A percentile compares a stretch with the other conserved stretches of the same genome.
Conservation (phyloP, 2,888 invertebrate species). For the Drosophila birchii region DNA sequence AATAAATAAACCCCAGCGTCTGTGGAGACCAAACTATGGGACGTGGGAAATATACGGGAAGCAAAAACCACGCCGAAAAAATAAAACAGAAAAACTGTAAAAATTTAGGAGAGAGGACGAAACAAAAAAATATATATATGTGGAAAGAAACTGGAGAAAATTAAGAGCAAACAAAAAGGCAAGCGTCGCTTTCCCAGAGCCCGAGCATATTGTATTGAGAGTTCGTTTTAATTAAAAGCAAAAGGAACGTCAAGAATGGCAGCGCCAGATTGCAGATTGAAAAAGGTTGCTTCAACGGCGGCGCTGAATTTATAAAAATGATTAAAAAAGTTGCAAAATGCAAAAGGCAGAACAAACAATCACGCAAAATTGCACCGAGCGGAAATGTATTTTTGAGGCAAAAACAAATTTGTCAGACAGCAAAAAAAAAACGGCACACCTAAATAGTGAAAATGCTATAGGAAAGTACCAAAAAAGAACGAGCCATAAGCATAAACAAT, state of each 20-base stretch:
- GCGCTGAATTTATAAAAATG: slow-evolving; percentile 73
- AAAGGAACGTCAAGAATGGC: slow-evolving; percentile 52
- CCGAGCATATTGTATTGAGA: slow-evolving; percentile 77
- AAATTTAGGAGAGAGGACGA: not conserved
- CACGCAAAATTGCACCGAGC: slow-evolving; percentile 59
- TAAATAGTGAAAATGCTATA: slow-evolving; percentile 7
- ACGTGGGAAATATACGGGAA: slow-evolving; percentile 67
- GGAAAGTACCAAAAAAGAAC: slow-evolving; percentile 14
- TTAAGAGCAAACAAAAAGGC: slow-evolving; percentile 74
- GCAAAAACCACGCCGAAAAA: slow-evolving; percentile 63
- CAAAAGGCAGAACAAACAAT: slow-evolving; percentile 69
- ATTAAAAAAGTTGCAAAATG: slow-evolving; percentile 76
- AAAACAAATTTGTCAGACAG: slow-evolving; percentile 25
- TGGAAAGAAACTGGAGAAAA: slow-evolving; percentile 49
- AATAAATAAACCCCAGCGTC: slow-evolving; percentile 69
- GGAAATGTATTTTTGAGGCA: slow-evolving; percentile 42
- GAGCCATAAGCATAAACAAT: slow-evolving; percentile 60
- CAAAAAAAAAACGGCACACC: slow-evolving; percentile 6
- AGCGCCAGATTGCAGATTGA: slow-evolving; percentile 22
- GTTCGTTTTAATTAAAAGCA: slow-evolving; percentile 78
- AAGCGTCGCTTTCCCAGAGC: slow-evolving; percentile 50
- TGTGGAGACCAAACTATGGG: slow-evolving; percentile 61
- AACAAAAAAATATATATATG: slow-evolving; percentile 11
- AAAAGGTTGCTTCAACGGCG: slow-evolving; percentile 59
- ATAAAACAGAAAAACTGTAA: slow-evolving; percentile 33